These are phyloP conservation scores for Ascidia mentula DNA, from an alignment of 23 tunicate species.

Conservation along the genomic window DNA sequence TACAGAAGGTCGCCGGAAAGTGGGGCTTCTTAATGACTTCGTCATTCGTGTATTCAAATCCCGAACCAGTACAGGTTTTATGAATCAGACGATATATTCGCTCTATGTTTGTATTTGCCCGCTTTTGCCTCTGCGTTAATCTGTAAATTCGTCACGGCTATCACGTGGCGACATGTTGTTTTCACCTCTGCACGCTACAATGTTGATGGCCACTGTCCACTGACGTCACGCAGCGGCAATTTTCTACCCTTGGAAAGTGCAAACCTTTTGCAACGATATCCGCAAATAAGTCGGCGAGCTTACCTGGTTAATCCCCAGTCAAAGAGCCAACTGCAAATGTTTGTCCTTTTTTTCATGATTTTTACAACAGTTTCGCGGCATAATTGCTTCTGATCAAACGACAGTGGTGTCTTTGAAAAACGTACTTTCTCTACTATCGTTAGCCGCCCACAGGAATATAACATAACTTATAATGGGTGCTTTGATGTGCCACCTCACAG, in stretches of 20 bases:
- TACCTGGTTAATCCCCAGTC: too few relatives aligned
- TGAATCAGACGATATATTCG: neutral
- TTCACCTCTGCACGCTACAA: neutral
- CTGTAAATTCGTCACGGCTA: slow-evolving; percentile 1
- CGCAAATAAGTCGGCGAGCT: too few relatives aligned
- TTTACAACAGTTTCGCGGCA: too few relatives aligned
- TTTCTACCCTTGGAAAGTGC: neutral
- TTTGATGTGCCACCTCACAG: too few relatives aligned
- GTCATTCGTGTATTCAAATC: neutral
- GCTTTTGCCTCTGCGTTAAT: neutral
- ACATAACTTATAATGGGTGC: too few relatives aligned
- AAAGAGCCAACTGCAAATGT: too few relatives aligned
- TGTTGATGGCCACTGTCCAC: neutral
- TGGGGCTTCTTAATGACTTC: neutral
- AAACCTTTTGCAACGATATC: neutral
- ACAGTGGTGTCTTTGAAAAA: too few relatives aligned
- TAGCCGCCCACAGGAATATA: too few relatives aligned
- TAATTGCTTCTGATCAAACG: too few relatives aligned
- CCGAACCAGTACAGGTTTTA: neutral
- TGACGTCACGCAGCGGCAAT: neutral
- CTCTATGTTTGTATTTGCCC: neutral
- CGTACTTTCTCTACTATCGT: too few relatives aligned
- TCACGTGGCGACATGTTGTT: neutral
- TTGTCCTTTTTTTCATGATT: too few relatives aligned
- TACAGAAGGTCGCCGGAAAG: neutral